phyloP scores from a whole-genome alignment of 2,113 vertebrate species.

The Prietella phreatophila region DNA sequence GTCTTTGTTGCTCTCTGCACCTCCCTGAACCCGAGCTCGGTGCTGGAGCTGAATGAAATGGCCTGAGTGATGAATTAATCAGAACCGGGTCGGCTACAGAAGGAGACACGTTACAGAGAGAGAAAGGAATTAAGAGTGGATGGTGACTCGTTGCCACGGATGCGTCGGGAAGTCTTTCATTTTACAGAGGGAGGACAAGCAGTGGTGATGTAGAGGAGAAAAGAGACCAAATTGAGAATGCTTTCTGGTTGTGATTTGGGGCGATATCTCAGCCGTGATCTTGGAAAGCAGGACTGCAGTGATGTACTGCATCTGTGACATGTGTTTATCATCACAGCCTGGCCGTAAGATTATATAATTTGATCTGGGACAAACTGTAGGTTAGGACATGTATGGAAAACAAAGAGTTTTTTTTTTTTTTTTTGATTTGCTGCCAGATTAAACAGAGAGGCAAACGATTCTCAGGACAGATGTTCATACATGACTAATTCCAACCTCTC shows the following conservation, averaged over 20 bases:
- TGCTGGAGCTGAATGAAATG: conserved; percentile 15
- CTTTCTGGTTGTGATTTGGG: conserved; percentile 53
- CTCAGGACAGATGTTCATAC: background rate
- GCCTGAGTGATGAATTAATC: conserved; percentile 33
- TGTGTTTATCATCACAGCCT: conserved; percentile 42
- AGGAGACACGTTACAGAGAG: conserved; percentile 28
- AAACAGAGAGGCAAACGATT: conserved; percentile 17
- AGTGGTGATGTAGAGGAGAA: conserved; percentile 33
- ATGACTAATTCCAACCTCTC: background rate
- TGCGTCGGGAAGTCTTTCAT: conserved; percentile 23
- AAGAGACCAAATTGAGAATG: conserved; percentile 27
- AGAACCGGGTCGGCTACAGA: conserved; percentile 10
- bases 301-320: conserved; percentile 43
- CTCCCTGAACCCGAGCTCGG: background rate
- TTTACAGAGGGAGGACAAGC: conserved; percentile 35
- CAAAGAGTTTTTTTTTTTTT: background rate
- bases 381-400: conserved; percentile 20
- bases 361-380: conserved; percentile 23
- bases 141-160: background rate
- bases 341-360: conserved; percentile 39
- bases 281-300: conserved; percentile 43
- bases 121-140: conserved; percentile 28
- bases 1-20: background rate
- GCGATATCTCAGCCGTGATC: conserved; percentile 52
- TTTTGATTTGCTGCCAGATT: conserved; percentile 13